A percentile compares a stretch with the other conserved stretches of the same genome.
Evolutionary conservation across 2,797 vertebrate genomes (phyloP).

Genomic region (Neosalanx taihuensis): DNA sequence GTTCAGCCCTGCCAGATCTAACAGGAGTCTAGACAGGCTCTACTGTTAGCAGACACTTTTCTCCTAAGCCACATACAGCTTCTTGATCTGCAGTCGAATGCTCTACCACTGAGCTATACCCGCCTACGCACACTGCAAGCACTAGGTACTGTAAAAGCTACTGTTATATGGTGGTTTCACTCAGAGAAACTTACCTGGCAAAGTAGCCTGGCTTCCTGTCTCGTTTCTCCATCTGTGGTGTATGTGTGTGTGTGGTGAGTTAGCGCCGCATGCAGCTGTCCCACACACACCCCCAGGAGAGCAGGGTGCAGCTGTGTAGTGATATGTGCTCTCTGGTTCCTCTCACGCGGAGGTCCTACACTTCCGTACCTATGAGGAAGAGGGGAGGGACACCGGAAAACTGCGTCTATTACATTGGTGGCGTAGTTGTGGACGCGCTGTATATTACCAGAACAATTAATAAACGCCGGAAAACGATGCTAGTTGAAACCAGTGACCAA

Average conservation of each 20-base stretch:
- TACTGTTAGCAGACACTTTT: background rate
- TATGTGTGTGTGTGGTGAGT: conserved; percentile 27
- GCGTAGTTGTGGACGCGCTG: no score
- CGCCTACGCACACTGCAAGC: background rate
- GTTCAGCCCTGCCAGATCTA: background rate
- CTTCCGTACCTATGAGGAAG: conserved; percentile 45
- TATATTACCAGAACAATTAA: no score
- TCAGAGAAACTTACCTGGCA: conserved; percentile 62
- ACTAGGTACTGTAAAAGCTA: background rate
- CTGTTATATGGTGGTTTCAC: background rate
- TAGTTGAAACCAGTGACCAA: no score
- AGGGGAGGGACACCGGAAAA: background rate
- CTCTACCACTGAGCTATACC: background rate
- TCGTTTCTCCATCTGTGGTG: conserved; percentile 69
- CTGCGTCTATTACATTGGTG: no score
- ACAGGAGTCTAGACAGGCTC: background rate
- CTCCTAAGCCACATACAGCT: background rate
- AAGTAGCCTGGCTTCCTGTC: conserved; percentile 78
- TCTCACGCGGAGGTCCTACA: background rate
- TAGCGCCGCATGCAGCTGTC: conserved; percentile 45
- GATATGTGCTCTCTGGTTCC: background rate
- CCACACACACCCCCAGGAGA: conserved; percentile 7
- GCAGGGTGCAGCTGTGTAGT: no score
- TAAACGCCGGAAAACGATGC: no score
- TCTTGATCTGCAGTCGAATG: background rate